Conservation (phyloP, 2,113 vertebrate genomes). For the Spermophilus dauricus region DNA sequence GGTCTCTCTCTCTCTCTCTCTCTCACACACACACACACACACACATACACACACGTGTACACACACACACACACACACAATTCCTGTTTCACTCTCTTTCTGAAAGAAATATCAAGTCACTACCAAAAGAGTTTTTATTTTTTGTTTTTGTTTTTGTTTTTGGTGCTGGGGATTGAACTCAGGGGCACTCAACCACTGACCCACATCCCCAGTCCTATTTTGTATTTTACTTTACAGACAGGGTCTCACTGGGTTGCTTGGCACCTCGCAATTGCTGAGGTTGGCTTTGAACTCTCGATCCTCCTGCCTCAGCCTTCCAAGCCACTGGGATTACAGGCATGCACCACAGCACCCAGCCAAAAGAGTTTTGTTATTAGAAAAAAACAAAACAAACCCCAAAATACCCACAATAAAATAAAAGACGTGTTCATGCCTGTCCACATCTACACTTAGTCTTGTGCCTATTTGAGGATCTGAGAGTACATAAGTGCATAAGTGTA, state of each 20-base stretch:
- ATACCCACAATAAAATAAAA: conserved; percentile 20
- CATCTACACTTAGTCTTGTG: not conserved
- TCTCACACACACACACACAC: not conserved
- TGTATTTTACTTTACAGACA: no score
- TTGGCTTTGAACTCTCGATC: no score
- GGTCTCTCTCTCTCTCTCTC: not conserved
- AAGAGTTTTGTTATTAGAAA: conserved; percentile 12
- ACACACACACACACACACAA: not conserved
- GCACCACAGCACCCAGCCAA: not conserved
- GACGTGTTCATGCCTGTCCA: not conserved
- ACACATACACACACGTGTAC: no score
- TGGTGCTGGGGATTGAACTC: no score
- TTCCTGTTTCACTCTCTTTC: not conserved
- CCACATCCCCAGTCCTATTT: no score
- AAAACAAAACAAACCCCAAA: not conserved
- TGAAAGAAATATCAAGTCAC: not conserved
- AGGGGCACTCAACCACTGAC: no score
- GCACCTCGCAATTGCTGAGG: no score
- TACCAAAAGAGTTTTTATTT: not conserved
- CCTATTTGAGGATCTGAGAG: not conserved
- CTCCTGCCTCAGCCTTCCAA: no score
- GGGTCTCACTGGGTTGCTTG: no score
- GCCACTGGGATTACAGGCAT: no score
- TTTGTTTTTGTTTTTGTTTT: no score
- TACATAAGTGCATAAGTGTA: not conserved